phyloP scores from a whole-genome alignment of 53 echinoderm and acorn worm species.

The Temnopleurus reevesii region DNA sequence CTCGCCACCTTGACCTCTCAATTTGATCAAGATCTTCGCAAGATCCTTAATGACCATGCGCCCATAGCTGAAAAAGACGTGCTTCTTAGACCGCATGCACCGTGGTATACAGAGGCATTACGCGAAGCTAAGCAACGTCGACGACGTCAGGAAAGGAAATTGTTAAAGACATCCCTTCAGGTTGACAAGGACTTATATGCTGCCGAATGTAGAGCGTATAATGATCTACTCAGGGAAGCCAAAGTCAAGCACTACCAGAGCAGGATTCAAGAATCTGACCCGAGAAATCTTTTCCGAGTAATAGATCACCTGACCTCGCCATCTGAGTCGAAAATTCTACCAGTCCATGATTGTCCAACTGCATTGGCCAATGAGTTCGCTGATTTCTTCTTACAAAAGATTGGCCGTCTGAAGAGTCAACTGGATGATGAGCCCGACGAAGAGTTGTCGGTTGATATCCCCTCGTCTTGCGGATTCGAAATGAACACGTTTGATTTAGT shows the following conservation, averaged over 20 bases:
- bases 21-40: too few species aligned
- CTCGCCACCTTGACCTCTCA: too few species aligned
- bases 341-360: neutral
- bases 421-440: neutral
- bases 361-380: neutral
- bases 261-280: neutral
- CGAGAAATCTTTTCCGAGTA: neutral
- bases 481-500: neutral
- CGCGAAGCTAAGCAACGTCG: neutral
- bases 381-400: neutral
- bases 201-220: neutral
- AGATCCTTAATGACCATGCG: neutral
- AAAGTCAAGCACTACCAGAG: neutral
- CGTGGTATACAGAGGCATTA: neutral
- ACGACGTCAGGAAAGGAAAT: neutral
- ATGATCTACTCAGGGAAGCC: neutral
- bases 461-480: neutral
- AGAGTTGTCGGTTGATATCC: neutral
- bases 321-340: neutral
- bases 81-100: neutral
- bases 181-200: neutral
- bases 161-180: neutral
- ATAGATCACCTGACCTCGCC: neutral
- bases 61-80: neutral
- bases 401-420: neutral